Base-by-base conservation (phyloP, 2,113 vertebrate genomes). In the Psophia crepitans region DNA sequence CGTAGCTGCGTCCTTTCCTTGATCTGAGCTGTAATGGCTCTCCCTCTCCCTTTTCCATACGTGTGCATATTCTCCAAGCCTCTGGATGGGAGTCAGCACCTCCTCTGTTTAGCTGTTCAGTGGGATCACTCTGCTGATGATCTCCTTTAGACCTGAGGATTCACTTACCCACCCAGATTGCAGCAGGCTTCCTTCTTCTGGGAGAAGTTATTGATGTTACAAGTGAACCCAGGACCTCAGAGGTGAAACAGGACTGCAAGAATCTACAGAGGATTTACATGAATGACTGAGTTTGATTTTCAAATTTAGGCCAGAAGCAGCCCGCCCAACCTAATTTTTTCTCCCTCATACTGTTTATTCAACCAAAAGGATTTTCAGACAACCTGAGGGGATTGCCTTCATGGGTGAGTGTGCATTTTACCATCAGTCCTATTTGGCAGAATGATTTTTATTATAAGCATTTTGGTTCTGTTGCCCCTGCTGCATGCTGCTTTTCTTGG, bases 231-330 rank as follows among this genome's bases (percentile, higher is more conserved):
- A 84, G 53, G 22, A 84, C 53, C 54, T 44, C 41, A 33, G 84
- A 81, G 26, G 28, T 37, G 49, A 84, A 65, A 64, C 13, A 37
- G 37, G 20, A 92, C 81, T 76, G 48, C 41, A 56, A 37, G 30
- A 81, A 46, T 39, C 69, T 56, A 26, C 64, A 35, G 56, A 91
- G 56, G 14, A 8, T 70, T 94, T 81, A 82, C 48, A 68, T 53
- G 80, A 96, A 83, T 77, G 75, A 94, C 70, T 32, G 33, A 75
- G 43, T 49, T 8, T 56, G n/a, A 63, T 77, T 94, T 86, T 90
- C 51, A 86, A 92, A 93, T 89, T 63, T 48, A 94, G 89, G 88
- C 88, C 85, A 90, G 76, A 74, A 92, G 35, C 73, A 85, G 80
- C n/a, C n/a, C 0, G 0, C 27, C 51, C 64, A 93, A 65, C 53